phyloP scores from a whole-genome alignment of 2,888 invertebrate species.

The Anoncus sp. region DNA sequence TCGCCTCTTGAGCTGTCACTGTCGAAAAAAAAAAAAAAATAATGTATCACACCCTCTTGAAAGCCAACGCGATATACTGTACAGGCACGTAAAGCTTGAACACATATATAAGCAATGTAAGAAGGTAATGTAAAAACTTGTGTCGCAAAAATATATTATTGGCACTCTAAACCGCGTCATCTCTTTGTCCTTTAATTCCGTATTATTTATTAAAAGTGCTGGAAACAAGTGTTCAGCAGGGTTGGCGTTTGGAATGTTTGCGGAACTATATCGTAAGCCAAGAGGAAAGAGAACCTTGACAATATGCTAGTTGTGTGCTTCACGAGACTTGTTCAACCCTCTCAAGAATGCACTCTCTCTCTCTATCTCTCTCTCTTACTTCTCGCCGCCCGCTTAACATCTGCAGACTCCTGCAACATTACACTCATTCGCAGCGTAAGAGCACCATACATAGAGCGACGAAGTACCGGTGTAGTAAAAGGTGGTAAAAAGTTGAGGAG shows the following conservation, averaged over 20 bases:
- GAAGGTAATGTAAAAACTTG: constrained; percentile 15
- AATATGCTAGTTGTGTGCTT: constrained; percentile 13
- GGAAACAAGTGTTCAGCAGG: constrained; percentile 44
- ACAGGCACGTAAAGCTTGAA: constrained; percentile 6
- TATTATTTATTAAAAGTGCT: constrained; percentile 59
- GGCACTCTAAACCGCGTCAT: constrained; percentile 22
- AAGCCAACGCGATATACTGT: constrained; percentile 28
- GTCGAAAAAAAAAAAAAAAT: constrained; percentile 75
- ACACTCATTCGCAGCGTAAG: constrained; percentile 36
- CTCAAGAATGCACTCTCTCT: constrained; percentile 53
- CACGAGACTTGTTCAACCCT: constrained; percentile 53
- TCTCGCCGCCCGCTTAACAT: constrained; percentile 20
- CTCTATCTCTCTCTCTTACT: neutral
- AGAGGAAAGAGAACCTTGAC: constrained; percentile 25
- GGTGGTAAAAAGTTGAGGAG: constrained; percentile 56
- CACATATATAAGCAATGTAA: neutral
- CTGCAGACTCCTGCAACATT: constrained; percentile 45
- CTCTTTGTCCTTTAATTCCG: constrained; percentile 34
- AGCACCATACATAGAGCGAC: neutral
- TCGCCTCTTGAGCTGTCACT: constrained; percentile 61
- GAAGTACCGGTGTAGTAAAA: constrained; percentile 23
- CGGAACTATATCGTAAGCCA: constrained; percentile 12
- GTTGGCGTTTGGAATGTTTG: constrained; percentile 44
- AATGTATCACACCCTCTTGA: constrained; percentile 65
- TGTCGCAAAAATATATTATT: constrained; percentile 20